Evolutionary conservation across 2,888 invertebrate genomes (phyloP), one percentile per base, ranked within the genome.

Genomic region (Panzeria rudis): DNA sequence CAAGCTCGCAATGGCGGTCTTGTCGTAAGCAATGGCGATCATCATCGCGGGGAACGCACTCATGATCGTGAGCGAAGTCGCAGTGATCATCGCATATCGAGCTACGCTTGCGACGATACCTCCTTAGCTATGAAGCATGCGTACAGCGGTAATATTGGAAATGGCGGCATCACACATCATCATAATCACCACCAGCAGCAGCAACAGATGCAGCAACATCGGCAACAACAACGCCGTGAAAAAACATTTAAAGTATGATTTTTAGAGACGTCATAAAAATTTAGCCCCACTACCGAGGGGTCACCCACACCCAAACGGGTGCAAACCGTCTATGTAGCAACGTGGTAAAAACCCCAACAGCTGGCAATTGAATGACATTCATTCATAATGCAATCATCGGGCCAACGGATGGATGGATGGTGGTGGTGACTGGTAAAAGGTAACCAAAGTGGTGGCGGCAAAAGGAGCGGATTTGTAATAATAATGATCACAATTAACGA

Each of bases 221-320:
- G 90, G 13, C 91, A 90, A 15, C 92, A 91, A 6, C 92, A 92
- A 86, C 91, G 92, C 66, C 92, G 92, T 61, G 92, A 92, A 84
- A 92, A 92, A 90, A 92, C 92, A 50, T 92, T 92, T 76, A 92
- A 92, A 90, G 92, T 92, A 92, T 92, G 92, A 92, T 92, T 92
- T 92, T 92, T 92, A 91, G 92, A 92, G 92, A 92, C 92, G 92
- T 92, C 92, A 92, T 92, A 92, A 92, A 91, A 92, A 91, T 92
- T 90, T 91, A 85, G 85, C 85, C 85, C 85, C 85, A 85, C 85
- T 85, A 79, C 85, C 85, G 85, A 85, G 85, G 85, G 82, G 85
- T 85, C 85, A 82, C 85, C 85, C 50, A 76, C 77, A 75, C 82
- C 75, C 50, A 73, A 78, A 20, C 69, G 85, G 61, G 85, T 85